phyloP scores from a whole-genome alignment of 2,888 invertebrate genomes.

The Agonopterix arenella region DNA sequence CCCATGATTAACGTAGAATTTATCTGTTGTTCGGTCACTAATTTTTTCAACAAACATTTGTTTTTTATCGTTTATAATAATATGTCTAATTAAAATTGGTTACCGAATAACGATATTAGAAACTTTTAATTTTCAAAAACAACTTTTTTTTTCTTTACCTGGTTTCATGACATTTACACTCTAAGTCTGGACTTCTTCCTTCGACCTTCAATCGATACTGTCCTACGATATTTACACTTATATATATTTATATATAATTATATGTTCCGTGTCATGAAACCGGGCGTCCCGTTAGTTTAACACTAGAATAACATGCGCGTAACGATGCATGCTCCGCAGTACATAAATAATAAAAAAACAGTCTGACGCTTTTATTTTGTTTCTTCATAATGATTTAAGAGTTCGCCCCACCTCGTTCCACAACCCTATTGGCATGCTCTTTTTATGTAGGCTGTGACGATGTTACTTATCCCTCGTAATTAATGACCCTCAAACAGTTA shows the following conservation, averaged over 20 bases:
- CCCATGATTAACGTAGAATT: slow-evolving; percentile 61
- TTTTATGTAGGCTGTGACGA: slow-evolving; percentile 64
- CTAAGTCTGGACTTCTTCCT: slow-evolving; percentile 10
- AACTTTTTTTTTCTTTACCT: slow-evolving; percentile 41
- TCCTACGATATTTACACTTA: neutral
- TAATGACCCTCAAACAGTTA: slow-evolving; percentile 62
- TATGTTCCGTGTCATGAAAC: slow-evolving; percentile 53
- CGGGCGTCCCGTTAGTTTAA: slow-evolving; percentile 33
- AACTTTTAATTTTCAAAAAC: slow-evolving; percentile 50
- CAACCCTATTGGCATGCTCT: slow-evolving; percentile 65
- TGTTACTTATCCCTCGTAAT: slow-evolving; percentile 70
- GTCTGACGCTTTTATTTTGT: slow-evolving; percentile 58
- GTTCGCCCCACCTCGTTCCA: slow-evolving; percentile 37
- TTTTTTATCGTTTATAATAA: slow-evolving; percentile 2
- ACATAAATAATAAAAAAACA: slow-evolving; percentile 24
- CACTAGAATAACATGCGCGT: slow-evolving; percentile 42
- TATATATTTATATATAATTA: slow-evolving; percentile 16
- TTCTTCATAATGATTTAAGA: slow-evolving; percentile 43
- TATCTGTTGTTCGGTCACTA: slow-evolving; percentile 55
- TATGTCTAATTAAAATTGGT: slow-evolving; percentile 33
- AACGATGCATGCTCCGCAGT: slow-evolving; percentile 56
- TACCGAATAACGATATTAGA: slow-evolving; percentile 54
- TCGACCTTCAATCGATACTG: neutral
- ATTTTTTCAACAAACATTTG: slow-evolving; percentile 28
- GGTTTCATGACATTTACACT: slow-evolving; percentile 58